These are phyloP conservation scores for Holothuria leucospilota DNA, from an alignment of 53 echinoderm and acorn worm genomes.

Conservation along the genomic window DNA sequence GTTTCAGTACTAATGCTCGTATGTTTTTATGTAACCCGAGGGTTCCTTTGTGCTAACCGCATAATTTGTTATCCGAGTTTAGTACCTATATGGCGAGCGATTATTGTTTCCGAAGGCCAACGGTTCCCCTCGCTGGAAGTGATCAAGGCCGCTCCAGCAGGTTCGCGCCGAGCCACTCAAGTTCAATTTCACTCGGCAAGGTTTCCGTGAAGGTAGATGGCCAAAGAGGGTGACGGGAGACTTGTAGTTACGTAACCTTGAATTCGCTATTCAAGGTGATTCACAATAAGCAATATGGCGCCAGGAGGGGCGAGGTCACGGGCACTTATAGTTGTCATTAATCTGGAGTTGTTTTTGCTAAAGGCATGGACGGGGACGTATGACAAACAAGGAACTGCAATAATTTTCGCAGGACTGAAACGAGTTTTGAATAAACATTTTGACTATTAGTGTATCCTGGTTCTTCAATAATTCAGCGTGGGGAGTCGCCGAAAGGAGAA, in stretches of 20 bases:
- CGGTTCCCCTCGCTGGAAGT: conserved; percentile 20
- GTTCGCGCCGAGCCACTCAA: conserved; percentile 30
- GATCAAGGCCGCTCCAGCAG: conserved; percentile 31
- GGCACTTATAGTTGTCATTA: conserved; percentile 8
- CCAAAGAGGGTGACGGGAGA: conserved; percentile 3
- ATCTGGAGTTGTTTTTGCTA: conserved; percentile 26
- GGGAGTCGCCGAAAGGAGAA: no score
- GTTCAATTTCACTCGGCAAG: conserved; percentile 40
- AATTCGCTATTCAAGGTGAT: conserved; percentile 36
- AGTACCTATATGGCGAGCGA: not conserved
- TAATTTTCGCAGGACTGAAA: no score
- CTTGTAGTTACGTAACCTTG: conserved; percentile 37
- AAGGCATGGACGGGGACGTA: not conserved
- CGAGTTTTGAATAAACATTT: no score
- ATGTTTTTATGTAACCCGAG: no score
- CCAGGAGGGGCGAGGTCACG: conserved; percentile 34
- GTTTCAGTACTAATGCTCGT: no score
- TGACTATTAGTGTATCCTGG: no score
- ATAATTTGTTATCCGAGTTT: not conserved
- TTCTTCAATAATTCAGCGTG: no score
- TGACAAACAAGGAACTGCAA: no score
- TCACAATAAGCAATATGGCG: conserved; percentile 38
- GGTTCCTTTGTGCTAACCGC: no score
- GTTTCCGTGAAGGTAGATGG: conserved; percentile 15
- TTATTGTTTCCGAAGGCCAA: conserved; percentile 11